Percentiles rank a stretch among this genome's conserved stretches.
Evolutionary conservation across 2,888 invertebrate species (phyloP).

Genomic region (Lasioglossum oenotherae): DNA sequence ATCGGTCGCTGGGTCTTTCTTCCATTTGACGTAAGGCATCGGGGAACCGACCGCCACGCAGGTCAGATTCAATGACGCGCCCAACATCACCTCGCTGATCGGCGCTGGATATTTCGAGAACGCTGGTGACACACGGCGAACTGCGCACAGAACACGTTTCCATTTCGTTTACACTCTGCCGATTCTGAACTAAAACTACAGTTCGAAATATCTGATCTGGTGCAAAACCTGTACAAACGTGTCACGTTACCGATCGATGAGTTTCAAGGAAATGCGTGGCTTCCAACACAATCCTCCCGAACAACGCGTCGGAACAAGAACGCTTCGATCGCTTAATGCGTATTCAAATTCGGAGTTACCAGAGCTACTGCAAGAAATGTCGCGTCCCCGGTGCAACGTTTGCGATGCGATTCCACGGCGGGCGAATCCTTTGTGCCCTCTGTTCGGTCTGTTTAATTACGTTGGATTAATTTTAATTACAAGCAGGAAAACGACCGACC

Average conservation of each 20-base stretch:
- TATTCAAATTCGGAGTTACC: slow-evolving; percentile 1
- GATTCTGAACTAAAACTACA: background rate
- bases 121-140: slow-evolving; percentile 96
- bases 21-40: slow-evolving; percentile 98
- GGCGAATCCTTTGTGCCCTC: slow-evolving; percentile 61
- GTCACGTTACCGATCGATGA: no score
- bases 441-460: slow-evolving; percentile 66
- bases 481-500: slow-evolving; percentile 47
- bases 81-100: slow-evolving; percentile 95
- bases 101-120: slow-evolving; percentile 96
- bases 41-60: slow-evolving; percentile 99
- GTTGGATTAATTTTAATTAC: slow-evolving; percentile 68
- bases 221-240: no score
- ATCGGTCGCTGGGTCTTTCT: slow-evolving; percentile 92
- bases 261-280: background rate
- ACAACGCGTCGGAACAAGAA: background rate
- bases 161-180: background rate
- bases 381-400: slow-evolving; percentile 42
- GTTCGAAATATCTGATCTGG: no score
- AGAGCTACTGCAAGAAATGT: slow-evolving; percentile 38
- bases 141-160: slow-evolving; percentile 85
- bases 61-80: slow-evolving; percentile 95
- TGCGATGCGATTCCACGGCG: slow-evolving; percentile 40
- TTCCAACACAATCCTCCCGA: background rate
- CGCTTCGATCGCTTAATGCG: slow-evolving; percentile 1